Evolutionary conservation across 2,113 vertebrate genomes (phyloP).

Genomic region (Nothoprocta perdicaria): DNA sequence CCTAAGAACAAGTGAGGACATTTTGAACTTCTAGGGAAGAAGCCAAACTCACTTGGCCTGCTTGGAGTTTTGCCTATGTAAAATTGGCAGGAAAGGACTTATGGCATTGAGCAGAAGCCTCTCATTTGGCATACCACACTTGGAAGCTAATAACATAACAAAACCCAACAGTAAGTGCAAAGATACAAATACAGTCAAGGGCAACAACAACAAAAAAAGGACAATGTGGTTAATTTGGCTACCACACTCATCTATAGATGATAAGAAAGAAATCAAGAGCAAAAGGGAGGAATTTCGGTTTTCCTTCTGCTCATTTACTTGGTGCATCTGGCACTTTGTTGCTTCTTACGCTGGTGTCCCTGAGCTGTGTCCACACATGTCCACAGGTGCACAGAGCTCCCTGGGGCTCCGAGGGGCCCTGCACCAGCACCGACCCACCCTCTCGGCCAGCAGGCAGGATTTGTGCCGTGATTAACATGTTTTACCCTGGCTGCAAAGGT

Average conservation of each 20-base stretch:
- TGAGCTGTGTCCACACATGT: neutral
- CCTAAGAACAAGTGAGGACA: neutral
- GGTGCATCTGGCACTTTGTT: neutral
- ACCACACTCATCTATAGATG: neutral
- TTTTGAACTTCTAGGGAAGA: neutral
- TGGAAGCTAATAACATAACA: neutral
- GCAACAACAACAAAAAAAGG: neutral
- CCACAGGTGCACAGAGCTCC: neutral
- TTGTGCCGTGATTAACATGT: neutral
- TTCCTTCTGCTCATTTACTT: slow-evolving; percentile 5
- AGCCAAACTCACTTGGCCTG: neutral
- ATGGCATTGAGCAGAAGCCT: neutral
- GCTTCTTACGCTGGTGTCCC: neutral
- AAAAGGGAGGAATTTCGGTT: neutral
- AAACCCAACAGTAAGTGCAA: neutral
- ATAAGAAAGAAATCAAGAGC: neutral
- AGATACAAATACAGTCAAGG: neutral
- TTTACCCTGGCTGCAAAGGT: slow-evolving; percentile 10
- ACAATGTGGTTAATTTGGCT: neutral
- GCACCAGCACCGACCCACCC: neutral
- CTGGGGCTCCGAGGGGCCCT: neutral
- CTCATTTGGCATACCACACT: neutral
- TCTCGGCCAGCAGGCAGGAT: neutral
- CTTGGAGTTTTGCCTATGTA: neutral
- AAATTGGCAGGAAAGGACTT: neutral